Conservation (phyloP, 2,888 invertebrate species). For the Caenorhabditis afra region DNA sequence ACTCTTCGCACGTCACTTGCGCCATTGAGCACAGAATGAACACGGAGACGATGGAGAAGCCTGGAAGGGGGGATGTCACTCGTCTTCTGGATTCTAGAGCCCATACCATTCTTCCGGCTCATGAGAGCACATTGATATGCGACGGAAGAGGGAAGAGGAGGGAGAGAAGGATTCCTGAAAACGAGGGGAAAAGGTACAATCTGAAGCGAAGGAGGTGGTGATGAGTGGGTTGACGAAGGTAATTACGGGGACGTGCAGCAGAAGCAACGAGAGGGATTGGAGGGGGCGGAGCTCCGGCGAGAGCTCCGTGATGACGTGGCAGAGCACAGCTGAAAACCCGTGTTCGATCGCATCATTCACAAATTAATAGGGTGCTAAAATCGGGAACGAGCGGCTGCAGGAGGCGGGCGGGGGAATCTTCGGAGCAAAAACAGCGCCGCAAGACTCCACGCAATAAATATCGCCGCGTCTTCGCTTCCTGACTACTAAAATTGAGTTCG, state of each 20-base stretch:
- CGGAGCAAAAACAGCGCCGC: constrained; percentile 14
- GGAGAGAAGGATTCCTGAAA: constrained; percentile 27
- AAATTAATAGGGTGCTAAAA: constrained; percentile 49
- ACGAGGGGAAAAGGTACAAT: constrained; percentile 16
- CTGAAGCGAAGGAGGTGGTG: constrained; percentile 22
- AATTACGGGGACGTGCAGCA: constrained; percentile 23
- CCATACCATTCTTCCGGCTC: constrained; percentile 58
- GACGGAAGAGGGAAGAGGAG: constrained; percentile 5
- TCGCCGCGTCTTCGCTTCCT: constrained; percentile 54
- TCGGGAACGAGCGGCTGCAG: background rate
- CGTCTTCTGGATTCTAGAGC: background rate
- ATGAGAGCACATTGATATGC: constrained; percentile 60
- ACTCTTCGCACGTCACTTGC: constrained; percentile 51
- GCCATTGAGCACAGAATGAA: constrained; percentile 26
- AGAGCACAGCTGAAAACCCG: constrained; percentile 16
- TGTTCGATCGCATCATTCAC: constrained; percentile 14
- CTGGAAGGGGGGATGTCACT: constrained; percentile 9
- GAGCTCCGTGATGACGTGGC: constrained; percentile 23
- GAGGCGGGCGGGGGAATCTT: background rate
- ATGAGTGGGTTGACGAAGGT: constrained; percentile 42
- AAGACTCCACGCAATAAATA: constrained; percentile 38
- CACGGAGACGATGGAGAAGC: constrained; percentile 43
- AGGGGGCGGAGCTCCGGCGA: constrained; percentile 12
- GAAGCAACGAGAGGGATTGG: constrained; percentile 1
- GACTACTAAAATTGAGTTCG: constrained; percentile 60